Conservation (phyloP, 2,113 vertebrate species). For the Cavia aperea region DNA sequence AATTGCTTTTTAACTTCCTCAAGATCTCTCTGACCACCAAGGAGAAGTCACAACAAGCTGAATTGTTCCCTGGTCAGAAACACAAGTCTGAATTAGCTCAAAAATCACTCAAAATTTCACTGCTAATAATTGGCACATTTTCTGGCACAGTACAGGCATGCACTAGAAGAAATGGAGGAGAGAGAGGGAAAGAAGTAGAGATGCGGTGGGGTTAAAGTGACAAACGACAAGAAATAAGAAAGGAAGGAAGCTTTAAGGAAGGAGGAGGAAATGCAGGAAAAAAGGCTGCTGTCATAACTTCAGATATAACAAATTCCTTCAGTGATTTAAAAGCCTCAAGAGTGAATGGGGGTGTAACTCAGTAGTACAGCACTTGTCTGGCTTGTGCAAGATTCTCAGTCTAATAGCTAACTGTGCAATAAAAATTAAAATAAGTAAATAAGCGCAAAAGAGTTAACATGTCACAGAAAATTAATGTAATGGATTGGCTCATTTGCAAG, state of each 20-base stretch:
- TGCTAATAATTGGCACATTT: neutral
- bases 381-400: neutral
- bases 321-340: neutral
- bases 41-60: neutral
- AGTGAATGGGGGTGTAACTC: rapidly evolving
- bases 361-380: neutral
- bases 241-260: neutral
- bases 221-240: neutral
- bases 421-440: neutral
- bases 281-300: neutral
- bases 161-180: neutral
- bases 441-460: conserved; percentile 20
- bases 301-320: neutral
- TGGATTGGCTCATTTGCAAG: conserved; percentile 48
- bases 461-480: conserved; percentile 28
- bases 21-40: neutral
- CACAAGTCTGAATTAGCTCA: neutral
- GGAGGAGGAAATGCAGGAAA: neutral
- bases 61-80: neutral
- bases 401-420: neutral
- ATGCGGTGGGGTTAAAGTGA: neutral
- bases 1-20: neutral
- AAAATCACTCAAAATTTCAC: neutral
- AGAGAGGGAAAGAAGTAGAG: neutral
- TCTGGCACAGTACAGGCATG: neutral